Conservation (phyloP, 2,113 vertebrate species). For the Amphiprion ocellaris region DNA sequence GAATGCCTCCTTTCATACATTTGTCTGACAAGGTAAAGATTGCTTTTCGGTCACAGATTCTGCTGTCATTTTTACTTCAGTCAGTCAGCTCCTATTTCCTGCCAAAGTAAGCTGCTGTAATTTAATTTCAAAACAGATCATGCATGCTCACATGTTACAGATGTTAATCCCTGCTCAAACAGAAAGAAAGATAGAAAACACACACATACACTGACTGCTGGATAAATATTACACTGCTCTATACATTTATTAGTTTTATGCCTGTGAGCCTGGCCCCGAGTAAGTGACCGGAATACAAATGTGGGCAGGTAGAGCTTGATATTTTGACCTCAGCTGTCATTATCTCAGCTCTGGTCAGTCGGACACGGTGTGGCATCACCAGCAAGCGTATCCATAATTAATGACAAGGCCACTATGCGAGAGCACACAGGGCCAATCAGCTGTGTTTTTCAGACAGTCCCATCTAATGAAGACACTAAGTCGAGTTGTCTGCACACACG, state of each 20-base stretch:
- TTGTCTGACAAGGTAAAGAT: conserved; percentile 22
- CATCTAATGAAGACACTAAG: conserved; percentile 72
- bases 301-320: conserved; percentile 53
- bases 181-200: not conserved
- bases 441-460: conserved; percentile 62
- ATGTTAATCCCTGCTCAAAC: not conserved
- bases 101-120: not conserved
- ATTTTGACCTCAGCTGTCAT: conserved; percentile 75
- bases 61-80: conserved; percentile 34
- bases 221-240: conserved; percentile 50
- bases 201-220: conserved; percentile 1
- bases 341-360: conserved; percentile 62
- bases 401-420: conserved; percentile 64
- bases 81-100: conserved; percentile 12
- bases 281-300: conserved; percentile 76
- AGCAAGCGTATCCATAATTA: conserved; percentile 70
- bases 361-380: conserved; percentile 50
- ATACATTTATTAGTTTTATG: conserved; percentile 55
- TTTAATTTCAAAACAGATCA: not conserved
- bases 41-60: conserved; percentile 26
- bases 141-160: not conserved
- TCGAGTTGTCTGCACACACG: conserved; percentile 58
- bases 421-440: conserved; percentile 71
- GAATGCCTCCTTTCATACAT: conserved; percentile 39
- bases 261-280: conserved; percentile 31